A percentile compares a stretch with the other conserved stretches of the same genome.
Evolutionary conservation across 2,888 invertebrate species (phyloP).

Genomic region (Sepioteuthis lessoniana): DNA sequence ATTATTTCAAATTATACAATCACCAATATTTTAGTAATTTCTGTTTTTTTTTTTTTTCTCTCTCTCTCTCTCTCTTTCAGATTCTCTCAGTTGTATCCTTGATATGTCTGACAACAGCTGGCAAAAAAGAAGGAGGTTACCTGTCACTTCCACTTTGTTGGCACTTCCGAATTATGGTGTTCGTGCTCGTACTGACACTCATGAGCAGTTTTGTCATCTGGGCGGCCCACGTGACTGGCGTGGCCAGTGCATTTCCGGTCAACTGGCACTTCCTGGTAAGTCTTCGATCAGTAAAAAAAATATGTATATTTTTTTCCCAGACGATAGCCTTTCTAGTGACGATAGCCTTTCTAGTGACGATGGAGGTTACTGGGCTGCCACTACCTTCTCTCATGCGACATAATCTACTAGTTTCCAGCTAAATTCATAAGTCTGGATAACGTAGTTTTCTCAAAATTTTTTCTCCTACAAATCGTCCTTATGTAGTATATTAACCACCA

Average conservation of each 20-base stretch:
- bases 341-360: too few species aligned
- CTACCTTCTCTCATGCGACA: too few species aligned
- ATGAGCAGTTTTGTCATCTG: slow-evolving; percentile 57
- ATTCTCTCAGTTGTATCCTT: slow-evolving; percentile 60
- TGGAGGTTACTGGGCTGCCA: too few species aligned
- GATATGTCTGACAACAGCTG: slow-evolving; percentile 61
- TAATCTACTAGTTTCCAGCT: too few species aligned
- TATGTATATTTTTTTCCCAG: too few species aligned
- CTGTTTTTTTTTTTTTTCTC: neutral
- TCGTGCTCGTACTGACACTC: slow-evolving; percentile 60
- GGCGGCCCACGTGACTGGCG: slow-evolving; percentile 59
- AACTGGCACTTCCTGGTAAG: slow-evolving; percentile 66
- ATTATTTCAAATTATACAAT: neutral
- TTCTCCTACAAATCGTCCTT: too few species aligned
- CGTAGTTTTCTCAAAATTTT: too few species aligned
- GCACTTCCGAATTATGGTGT: slow-evolving; percentile 68
- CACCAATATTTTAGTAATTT: neutral
- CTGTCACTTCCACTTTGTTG: slow-evolving; percentile 64
- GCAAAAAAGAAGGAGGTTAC: slow-evolving; percentile 59
- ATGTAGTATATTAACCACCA: too few species aligned
- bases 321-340: too few species aligned
- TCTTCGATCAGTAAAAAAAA: neutral
- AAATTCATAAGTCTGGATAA: too few species aligned
- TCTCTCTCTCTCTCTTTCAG: slow-evolving; percentile 56
- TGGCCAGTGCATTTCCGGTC: slow-evolving; percentile 59